These are phyloP conservation scores for Buphagus erythrorhynchus DNA, from an alignment of 2,797 vertebrate genomes.

Conservation along the genomic window DNA sequence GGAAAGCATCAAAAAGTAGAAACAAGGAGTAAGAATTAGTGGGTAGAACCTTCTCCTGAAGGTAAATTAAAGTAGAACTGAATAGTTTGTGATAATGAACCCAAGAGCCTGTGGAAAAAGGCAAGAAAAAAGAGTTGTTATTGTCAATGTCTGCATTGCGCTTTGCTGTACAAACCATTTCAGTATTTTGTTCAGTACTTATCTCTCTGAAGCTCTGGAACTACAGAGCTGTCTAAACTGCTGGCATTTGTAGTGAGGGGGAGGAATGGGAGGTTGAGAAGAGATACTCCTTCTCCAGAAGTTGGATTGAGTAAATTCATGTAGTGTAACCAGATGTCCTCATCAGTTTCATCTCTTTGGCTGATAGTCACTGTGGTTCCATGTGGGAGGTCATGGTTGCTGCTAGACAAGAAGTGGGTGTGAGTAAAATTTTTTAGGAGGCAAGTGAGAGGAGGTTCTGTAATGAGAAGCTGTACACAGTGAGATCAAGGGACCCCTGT, in stretches of 20 bases:
- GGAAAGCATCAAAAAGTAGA: not conserved
- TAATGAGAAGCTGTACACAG: not conserved
- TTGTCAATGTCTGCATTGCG: not conserved
- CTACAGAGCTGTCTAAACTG: constrained; percentile 15
- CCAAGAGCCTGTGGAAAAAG: not conserved
- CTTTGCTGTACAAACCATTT: not conserved
- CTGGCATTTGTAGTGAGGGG: constrained; percentile 52
- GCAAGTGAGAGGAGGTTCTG: not conserved
- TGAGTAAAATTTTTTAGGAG: not conserved
- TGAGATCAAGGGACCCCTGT: not conserved
- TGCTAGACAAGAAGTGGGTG: not conserved
- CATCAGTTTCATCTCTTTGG: not conserved
- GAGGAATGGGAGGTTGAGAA: constrained; percentile 32
- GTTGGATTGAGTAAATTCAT: not conserved
- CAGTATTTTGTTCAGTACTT: constrained; percentile 2
- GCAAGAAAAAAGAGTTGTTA: not conserved
- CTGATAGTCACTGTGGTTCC: not conserved
- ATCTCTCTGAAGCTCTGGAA: not conserved
- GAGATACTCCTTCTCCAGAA: constrained; percentile 24
- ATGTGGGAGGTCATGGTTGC: constrained; percentile 12
- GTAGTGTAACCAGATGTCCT: not conserved
- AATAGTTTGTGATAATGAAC: not conserved
- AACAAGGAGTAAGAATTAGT: not conserved
- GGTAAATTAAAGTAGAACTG: constrained; percentile 1
- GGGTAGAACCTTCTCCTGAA: not conserved